phyloP scores from a whole-genome alignment of 2,797 vertebrate genomes.

The Enteromius mattozi region DNA sequence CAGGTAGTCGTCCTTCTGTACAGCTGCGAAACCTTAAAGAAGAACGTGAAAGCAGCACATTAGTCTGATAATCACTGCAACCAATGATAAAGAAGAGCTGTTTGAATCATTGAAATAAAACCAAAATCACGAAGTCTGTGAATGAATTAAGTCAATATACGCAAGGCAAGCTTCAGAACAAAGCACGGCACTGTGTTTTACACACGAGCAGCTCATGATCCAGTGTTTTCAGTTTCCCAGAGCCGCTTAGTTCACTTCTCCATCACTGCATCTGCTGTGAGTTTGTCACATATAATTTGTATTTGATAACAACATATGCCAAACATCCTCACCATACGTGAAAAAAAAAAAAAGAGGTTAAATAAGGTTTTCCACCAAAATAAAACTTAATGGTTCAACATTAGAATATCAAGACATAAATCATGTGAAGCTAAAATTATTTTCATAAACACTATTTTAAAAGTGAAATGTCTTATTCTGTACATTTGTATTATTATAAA shows the following conservation, averaged over 20 bases:
- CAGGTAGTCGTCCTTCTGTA: constrained; percentile 65
- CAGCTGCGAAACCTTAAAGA: constrained; percentile 81
- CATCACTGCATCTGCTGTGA: background rate
- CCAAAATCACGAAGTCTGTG: background rate
- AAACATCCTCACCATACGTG: too few relatives aligned
- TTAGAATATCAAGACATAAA: background rate
- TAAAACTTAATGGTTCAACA: background rate
- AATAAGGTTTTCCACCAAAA: background rate
- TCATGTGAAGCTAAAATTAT: too few relatives aligned
- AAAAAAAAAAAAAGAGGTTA: background rate
- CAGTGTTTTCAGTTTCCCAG: background rate
- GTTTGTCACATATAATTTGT: background rate
- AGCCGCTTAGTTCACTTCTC: background rate
- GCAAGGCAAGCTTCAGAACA: background rate
- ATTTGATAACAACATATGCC: background rate
- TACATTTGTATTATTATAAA: too few relatives aligned
- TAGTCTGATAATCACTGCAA: background rate
- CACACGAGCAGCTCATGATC: background rate
- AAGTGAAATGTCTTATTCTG: too few relatives aligned
- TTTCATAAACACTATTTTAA: too few relatives aligned
- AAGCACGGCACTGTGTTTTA: background rate
- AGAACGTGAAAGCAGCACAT: background rate
- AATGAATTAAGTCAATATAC: background rate
- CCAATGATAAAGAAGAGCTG: background rate
- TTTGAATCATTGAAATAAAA: background rate